Base-by-base conservation (phyloP, 2,888 invertebrate genomes). In the Drosophila pegasa region DNA sequence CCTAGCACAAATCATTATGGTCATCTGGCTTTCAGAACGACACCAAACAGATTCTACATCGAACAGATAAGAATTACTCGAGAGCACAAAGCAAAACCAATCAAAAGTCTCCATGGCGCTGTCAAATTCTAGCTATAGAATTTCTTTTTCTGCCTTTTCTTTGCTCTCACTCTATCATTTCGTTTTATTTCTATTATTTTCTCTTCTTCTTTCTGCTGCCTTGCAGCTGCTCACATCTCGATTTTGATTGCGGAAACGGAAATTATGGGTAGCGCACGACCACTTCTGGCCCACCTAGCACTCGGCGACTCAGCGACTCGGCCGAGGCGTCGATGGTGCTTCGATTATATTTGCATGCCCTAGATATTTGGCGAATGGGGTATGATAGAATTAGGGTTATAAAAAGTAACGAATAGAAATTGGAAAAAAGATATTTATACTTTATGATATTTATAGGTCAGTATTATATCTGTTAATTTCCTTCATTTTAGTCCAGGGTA, bases 161-260 rank as follows among this genome's bases (percentile, higher is more conserved):
- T 25, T n/a, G n/a, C 9, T 22, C 9, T 29, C 47, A 12, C 14
- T 16, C 16, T 2, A 29, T 45, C 16, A 22, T 20, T 16, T 29
- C 41, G 38, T 18, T n/a, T 27, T 12, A 20, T 27, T 12, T 12
- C 9, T 37, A 38, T 40, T 25, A 8, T 5, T 41, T 20, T 8
- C 8, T 6, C 20, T 48, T 8, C 18, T 35, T 22, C 8, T 38
- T 16, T 43, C 51, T 18, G n/a, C 35, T 18, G 14, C 9, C 31
- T 9, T 45, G 18, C 56, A 59, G 48, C 66, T 57, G 78, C 43
- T 14, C 43, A 38, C 62, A 71, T 59, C 70, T 75, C 60, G 67
- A 45, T 60, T 71, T 69, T 82, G 80, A 86, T 80, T 69, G 76
- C 75, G 83, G 78, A 88, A 82, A 70, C 82, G 86, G 82, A 85